Evolutionary conservation across 1,140 invertebrate genomes (phyloP).

Genomic region (Phocides pigmalion): DNA sequence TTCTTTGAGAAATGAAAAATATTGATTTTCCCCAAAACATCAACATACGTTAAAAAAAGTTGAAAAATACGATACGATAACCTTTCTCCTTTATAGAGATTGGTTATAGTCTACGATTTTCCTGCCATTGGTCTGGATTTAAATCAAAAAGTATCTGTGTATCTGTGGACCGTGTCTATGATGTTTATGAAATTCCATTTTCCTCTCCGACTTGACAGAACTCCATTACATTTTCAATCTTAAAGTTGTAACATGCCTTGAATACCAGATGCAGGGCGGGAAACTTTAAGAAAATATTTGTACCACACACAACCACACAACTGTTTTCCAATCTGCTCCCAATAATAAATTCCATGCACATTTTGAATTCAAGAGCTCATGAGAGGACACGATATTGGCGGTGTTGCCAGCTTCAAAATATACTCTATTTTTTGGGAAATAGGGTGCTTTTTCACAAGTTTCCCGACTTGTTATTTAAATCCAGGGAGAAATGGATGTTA

Average conservation of each 20-base stretch:
- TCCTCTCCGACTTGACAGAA: conserved; percentile 11
- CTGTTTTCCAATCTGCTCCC: conserved; percentile 45
- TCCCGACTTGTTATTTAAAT: conserved; percentile 20
- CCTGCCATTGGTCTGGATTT: too few relatives aligned
- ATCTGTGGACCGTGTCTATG: neutral
- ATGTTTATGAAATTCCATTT: conserved; percentile 1
- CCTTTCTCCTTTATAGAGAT: too few relatives aligned
- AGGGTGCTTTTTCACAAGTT: neutral
- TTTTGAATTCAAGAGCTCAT: conserved; percentile 44
- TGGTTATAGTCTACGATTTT: too few relatives aligned
- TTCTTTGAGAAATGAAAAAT: too few relatives aligned
- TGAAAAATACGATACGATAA: too few relatives aligned
- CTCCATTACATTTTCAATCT: conserved; percentile 26
- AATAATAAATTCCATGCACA: conserved; percentile 46
- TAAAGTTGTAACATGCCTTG: conserved; percentile 18
- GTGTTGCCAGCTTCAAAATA: neutral
- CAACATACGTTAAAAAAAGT: too few relatives aligned
- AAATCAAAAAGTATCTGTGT: neutral
- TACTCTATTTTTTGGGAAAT: neutral
- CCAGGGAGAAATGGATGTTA: conserved; percentile 26
- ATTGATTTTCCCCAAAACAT: too few relatives aligned
- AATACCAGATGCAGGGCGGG: conserved; percentile 7
- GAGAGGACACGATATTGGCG: conserved; percentile 22
- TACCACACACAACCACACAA: conserved; percentile 25
- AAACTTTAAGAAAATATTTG: conserved; percentile 29